phyloP scores from a whole-genome alignment of 2,113 vertebrate genomes.

The Muntiacus muntjak region DNA sequence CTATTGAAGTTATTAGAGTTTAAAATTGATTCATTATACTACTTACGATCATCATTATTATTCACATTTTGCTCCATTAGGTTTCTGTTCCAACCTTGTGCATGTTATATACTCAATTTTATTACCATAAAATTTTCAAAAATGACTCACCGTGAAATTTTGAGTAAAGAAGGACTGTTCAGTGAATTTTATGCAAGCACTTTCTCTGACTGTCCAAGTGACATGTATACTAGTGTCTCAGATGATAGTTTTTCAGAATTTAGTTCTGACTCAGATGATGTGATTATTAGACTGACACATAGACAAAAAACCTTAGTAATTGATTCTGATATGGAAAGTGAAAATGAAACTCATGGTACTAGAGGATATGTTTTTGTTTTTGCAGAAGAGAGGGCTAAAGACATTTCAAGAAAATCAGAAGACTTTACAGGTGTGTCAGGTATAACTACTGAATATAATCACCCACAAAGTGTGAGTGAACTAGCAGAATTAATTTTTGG shows the following conservation, averaged over 20 bases:
- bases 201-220: neutral
- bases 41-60: neutral
- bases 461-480: neutral
- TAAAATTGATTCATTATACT: neutral
- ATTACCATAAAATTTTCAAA: neutral
- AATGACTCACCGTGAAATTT: neutral
- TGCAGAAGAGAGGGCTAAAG: neutral
- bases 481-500: neutral
- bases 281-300: neutral
- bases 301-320: neutral
- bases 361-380: neutral
- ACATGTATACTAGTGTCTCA: neutral
- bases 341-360: neutral
- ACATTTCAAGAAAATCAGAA: neutral
- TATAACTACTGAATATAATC: neutral
- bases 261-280: neutral
- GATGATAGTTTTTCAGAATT: neutral
- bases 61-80: neutral
- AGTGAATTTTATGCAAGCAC: neutral
- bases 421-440: neutral
- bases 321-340: neutral
- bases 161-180: neutral
- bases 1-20: neutral
- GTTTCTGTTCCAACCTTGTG: neutral
- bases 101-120: neutral